These are phyloP conservation scores for Limnephilus lunatus DNA, from an alignment of 2,888 invertebrate species.

Conservation along the genomic window DNA sequence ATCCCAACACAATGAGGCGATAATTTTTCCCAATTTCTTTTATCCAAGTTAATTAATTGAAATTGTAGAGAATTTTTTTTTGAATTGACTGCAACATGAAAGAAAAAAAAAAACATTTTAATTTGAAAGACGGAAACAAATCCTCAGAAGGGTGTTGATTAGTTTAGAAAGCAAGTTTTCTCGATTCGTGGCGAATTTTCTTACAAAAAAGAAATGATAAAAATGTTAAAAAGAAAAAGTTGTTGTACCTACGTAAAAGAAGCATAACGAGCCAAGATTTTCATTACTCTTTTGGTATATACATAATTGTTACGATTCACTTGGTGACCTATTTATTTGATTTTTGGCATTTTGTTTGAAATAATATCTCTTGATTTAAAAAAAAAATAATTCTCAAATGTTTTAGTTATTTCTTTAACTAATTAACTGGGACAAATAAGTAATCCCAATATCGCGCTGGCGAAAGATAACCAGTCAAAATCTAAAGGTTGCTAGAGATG, in stretches of 20 bases:
- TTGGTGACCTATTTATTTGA: no score
- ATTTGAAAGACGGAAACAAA: neutral
- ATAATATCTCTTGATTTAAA: no score
- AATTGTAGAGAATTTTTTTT: neutral
- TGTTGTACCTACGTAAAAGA: neutral
- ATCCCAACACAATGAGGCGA: neutral
- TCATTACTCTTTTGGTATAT: no score
- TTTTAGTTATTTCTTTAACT: no score
- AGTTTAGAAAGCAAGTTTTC: neutral
- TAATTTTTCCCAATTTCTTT: neutral
- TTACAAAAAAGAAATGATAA: neutral
- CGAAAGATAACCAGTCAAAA: no score
- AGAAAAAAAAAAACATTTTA: neutral
- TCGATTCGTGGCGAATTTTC: neutral
- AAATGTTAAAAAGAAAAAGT: neutral
- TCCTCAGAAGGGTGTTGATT: neutral
- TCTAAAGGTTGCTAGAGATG: no score
- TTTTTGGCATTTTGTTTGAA: no score
- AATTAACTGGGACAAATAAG: no score
- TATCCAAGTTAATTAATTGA: neutral
- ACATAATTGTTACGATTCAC: no score
- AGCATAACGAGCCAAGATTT: no score
- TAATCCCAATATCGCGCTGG: no score
- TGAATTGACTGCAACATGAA: neutral
- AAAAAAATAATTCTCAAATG: no score